A percentile compares a stretch with the other conserved stretches of the same genome.
phyloP scores from a whole-genome alignment of 2,888 invertebrate genomes.

The Ypsolopha scabrella region DNA sequence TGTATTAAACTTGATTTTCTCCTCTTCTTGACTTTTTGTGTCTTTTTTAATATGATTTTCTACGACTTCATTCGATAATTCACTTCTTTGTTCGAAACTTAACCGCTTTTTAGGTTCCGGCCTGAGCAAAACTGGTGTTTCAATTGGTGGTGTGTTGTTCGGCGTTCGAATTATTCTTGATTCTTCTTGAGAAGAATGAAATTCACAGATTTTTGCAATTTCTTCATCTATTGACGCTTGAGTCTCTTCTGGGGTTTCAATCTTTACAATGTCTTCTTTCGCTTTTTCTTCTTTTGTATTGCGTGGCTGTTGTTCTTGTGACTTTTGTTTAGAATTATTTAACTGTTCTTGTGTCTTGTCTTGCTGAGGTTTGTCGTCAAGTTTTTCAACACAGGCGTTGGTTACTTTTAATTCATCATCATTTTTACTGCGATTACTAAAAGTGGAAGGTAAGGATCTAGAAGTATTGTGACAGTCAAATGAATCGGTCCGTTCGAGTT shows the following conservation, averaged over 20 bases:
- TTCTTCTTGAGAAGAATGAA: conserved; percentile 1
- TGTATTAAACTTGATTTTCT: conserved; percentile 5
- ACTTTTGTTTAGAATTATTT: background rate
- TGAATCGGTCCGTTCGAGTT: background rate
- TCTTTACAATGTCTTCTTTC: conserved; percentile 18
- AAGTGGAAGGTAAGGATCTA: background rate
- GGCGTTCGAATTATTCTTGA: conserved; percentile 13
- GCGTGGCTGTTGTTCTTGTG: background rate
- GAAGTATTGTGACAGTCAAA: background rate
- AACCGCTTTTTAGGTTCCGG: no score
- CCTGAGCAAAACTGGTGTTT: background rate
- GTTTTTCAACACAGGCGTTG: background rate
- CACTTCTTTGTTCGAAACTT: no score
- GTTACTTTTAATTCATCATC: background rate
- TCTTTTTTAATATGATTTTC: conserved; percentile 5
- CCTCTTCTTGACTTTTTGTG: conserved; percentile 7
- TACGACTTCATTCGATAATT: background rate
- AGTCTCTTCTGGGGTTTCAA: conserved; percentile 28
- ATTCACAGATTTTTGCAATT: conserved; percentile 12
- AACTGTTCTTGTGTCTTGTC: background rate
- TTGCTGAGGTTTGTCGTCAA: background rate
- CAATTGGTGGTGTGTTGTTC: background rate
- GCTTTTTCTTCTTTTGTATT: conserved; percentile 18
- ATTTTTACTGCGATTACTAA: background rate
- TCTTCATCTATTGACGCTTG: conserved; percentile 25